Conservation (phyloP, 2,888 invertebrate species). For the Taphrorychus bicolor region DNA sequence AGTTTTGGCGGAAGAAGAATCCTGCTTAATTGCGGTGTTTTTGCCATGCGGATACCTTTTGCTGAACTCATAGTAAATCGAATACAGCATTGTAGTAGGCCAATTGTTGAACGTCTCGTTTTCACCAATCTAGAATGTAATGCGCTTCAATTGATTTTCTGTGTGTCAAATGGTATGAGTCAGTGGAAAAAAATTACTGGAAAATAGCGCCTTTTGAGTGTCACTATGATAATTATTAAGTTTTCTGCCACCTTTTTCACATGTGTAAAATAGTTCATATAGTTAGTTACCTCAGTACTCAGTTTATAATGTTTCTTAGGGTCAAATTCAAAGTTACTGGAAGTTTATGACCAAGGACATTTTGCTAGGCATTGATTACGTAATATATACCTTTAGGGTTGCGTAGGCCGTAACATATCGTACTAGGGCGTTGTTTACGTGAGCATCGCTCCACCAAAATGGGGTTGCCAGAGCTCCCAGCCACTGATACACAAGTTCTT, state of each 20-base stretch:
- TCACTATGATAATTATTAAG: too few species aligned
- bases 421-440: slow-evolving; percentile 78
- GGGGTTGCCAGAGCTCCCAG: slow-evolving; percentile 78
- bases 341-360: too few species aligned
- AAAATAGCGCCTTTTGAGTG: too few species aligned
- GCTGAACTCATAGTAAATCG: slow-evolving; percentile 81
- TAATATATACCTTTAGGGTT: slow-evolving; percentile 76
- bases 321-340: too few species aligned
- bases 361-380: too few species aligned
- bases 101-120: slow-evolving; percentile 80
- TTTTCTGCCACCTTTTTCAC: too few species aligned
- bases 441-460: slow-evolving; percentile 78
- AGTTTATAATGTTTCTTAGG: too few species aligned
- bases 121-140: slow-evolving; percentile 67
- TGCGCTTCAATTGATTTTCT: too few species aligned
- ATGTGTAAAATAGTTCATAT: too few species aligned
- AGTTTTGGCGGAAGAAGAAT: slow-evolving; percentile 77
- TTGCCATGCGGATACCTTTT: slow-evolving; percentile 80
- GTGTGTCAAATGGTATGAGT: too few species aligned
- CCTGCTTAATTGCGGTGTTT: slow-evolving; percentile 76
- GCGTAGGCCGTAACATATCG: slow-evolving; percentile 77
- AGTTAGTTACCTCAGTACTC: too few species aligned
- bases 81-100: slow-evolving; percentile 80
- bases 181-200: too few species aligned
- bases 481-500: slow-evolving; percentile 83